A percentile compares a stretch with the other conserved stretches of the same genome.
Conservation (phyloP, 1,140 invertebrate genomes). For the Apis florea region DNA sequence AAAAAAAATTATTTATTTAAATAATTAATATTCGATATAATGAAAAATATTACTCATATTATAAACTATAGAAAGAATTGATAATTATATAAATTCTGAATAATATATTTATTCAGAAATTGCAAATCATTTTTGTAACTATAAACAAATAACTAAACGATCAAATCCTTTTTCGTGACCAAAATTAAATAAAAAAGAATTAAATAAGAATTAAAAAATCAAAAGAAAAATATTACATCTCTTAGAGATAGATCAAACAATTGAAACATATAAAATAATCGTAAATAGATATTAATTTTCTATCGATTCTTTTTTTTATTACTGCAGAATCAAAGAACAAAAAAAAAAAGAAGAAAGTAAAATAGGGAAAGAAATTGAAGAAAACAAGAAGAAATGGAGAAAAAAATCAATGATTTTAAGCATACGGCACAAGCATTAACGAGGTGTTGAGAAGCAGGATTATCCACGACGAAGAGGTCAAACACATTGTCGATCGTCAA, state of each 20-base stretch:
- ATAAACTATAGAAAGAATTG: no score
- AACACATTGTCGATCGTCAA: conserved; percentile 62
- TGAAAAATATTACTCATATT: no score
- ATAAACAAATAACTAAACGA: background rate
- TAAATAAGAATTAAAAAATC: background rate
- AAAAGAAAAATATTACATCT: background rate
- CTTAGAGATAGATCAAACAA: no score
- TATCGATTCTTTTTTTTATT: no score
- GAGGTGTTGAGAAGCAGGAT: conserved; percentile 50
- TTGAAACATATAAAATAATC: no score
- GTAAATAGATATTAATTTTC: no score
- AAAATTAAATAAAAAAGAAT: background rate
- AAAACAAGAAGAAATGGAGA: background rate
- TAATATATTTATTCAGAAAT: no score
- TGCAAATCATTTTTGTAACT: no score
- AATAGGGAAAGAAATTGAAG: background rate
- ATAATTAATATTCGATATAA: no score
- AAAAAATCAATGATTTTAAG: conserved; percentile 49
- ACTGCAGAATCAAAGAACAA: no score
- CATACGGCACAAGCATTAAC: conserved; percentile 54
- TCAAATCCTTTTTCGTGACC: background rate
- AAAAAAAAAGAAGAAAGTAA: background rate
- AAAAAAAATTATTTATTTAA: no score
- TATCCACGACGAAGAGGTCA: conserved; percentile 52
- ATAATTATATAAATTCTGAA: no score